Evolutionary conservation across 2,113 vertebrate genomes (phyloP).

Genomic region (Albula glossodonta): DNA sequence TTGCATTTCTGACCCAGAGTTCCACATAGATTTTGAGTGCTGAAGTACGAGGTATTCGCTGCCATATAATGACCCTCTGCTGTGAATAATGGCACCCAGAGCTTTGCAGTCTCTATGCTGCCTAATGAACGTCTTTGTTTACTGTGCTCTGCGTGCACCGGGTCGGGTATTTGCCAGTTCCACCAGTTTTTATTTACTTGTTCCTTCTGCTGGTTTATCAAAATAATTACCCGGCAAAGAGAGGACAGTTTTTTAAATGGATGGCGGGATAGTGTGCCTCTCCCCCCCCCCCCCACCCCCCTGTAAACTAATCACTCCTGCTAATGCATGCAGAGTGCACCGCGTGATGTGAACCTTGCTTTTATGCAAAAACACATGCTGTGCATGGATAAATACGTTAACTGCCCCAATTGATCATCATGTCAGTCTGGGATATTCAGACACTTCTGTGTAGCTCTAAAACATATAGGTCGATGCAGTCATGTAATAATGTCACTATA

Average conservation of each 20-base stretch:
- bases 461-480: neutral
- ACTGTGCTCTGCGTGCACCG: no score
- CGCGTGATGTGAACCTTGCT: neutral
- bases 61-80: neutral
- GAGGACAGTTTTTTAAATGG: neutral
- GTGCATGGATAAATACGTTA: slow-evolving; percentile 14
- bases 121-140: neutral
- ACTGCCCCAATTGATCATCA: neutral
- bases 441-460: neutral
- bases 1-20: neutral
- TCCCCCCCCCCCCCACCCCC: neutral
- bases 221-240: neutral
- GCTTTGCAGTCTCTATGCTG: neutral
- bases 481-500: neutral
- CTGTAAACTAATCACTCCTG: neutral
- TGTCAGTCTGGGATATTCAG: neutral
- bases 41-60: neutral
- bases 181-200: neutral
- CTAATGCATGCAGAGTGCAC: neutral
- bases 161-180: neutral
- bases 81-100: no score
- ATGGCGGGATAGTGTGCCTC: neutral
- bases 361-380: slow-evolving; percentile 11
- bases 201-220: neutral
- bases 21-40: neutral